Percentiles rank a stretch among this genome's conserved stretches.
These are phyloP conservation scores for Lottia scabra DNA, from an alignment of 2,888 invertebrate species.

Conservation along the genomic window DNA sequence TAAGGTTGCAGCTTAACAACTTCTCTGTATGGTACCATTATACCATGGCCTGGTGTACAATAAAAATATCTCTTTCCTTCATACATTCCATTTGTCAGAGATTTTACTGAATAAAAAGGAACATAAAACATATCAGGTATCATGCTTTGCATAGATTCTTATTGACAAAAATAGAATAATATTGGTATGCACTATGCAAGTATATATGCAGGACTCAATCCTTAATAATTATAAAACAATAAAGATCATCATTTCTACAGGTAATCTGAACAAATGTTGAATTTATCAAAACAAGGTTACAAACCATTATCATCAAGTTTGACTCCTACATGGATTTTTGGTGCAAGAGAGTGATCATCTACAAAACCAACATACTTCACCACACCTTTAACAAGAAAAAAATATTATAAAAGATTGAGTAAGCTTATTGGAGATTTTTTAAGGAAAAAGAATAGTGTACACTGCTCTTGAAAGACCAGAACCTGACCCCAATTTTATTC, in stretches of 20 bases:
- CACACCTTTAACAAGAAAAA: slow-evolving; percentile 38
- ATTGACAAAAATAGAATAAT: too few relatives aligned
- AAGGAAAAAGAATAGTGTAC: too few relatives aligned
- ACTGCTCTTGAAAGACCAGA: too few relatives aligned
- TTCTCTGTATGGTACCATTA: slow-evolving; percentile 57
- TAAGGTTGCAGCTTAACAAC: slow-evolving; percentile 45
- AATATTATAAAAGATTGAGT: too few relatives aligned
- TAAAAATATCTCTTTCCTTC: slow-evolving; percentile 64
- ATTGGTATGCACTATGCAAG: too few relatives aligned
- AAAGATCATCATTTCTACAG: too few relatives aligned
- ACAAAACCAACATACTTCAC: slow-evolving; percentile 61
- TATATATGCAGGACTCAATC: too few relatives aligned
- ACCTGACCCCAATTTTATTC: too few relatives aligned
- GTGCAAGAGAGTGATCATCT: slow-evolving; percentile 57
- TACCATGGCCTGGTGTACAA: slow-evolving; percentile 63
- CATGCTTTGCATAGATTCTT: too few relatives aligned
- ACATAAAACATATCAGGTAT: not conserved
- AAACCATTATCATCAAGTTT: slow-evolving; percentile 64
- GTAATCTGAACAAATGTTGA: too few relatives aligned
- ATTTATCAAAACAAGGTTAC: slow-evolving; percentile 13
- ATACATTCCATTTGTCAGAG: slow-evolving; percentile 60
- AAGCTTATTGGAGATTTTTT: too few relatives aligned
- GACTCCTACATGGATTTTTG: slow-evolving; percentile 59
- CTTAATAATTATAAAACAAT: too few relatives aligned
- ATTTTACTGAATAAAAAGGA: slow-evolving; percentile 53